A percentile compares a stretch with the other conserved stretches of the same genome.
phyloP scores from a whole-genome alignment of 2,113 vertebrate species.

The Oncorhynchus tshawytscha region DNA sequence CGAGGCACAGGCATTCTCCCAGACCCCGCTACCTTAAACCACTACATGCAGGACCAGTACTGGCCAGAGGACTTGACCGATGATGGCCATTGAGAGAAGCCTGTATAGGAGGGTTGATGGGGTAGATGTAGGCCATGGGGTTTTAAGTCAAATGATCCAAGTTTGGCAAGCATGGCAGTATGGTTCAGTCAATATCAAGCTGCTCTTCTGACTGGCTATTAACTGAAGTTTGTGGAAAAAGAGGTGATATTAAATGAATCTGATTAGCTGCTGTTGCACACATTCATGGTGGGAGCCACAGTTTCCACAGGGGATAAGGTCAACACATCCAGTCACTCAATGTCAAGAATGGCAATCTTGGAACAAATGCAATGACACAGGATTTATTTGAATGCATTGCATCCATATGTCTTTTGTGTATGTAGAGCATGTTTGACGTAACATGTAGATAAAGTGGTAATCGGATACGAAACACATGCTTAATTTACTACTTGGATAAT shows the following conservation, averaged over 20 bases:
- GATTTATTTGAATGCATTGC: too few relatives aligned
- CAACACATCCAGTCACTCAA: too few relatives aligned
- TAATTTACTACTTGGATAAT: background rate
- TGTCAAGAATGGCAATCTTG: too few relatives aligned
- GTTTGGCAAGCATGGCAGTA: too few relatives aligned
- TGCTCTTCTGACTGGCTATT: too few relatives aligned
- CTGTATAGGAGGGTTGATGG: background rate
- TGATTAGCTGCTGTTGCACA: background rate
- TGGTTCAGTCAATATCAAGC: too few relatives aligned
- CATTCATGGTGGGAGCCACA: too few relatives aligned
- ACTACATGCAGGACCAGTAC: slow-evolving; percentile 91
- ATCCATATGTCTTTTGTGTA: too few relatives aligned
- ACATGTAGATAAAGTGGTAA: too few relatives aligned
- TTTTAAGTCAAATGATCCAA: background rate
- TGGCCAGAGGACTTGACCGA: slow-evolving; percentile 80
- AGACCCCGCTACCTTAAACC: slow-evolving; percentile 70
- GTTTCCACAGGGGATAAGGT: too few relatives aligned
- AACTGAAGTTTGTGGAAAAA: background rate
- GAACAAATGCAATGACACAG: too few relatives aligned
- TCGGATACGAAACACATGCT: background rate
- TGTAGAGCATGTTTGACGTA: too few relatives aligned
- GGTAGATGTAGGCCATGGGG: background rate
- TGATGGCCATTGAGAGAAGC: slow-evolving; percentile 48
- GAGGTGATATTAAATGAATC: background rate
- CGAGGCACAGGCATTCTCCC: slow-evolving; percentile 19